Evolutionary conservation across 2,797 vertebrate species (phyloP), one percentile per base, ranked within the genome.

Genomic region (Oreochromis mossambicus): DNA sequence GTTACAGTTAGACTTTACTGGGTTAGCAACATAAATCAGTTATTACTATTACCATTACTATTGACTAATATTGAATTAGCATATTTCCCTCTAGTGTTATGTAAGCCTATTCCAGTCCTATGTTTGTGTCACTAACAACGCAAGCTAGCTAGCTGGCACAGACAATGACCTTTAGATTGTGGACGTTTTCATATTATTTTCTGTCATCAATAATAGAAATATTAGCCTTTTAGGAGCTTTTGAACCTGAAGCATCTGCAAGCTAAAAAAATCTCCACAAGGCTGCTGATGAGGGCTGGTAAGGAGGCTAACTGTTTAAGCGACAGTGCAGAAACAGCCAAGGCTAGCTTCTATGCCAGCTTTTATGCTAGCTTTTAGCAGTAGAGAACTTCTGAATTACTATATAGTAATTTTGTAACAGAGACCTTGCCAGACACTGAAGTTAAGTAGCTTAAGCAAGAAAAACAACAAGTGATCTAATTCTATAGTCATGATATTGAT

Each of bases 71-170:
- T 61, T 61, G 9, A 34, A 2, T 29, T 34, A 9, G 56, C 56
- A 61, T n/a, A 15, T 68, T 68, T 68, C 26, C 15, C 46, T 48
- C 46, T 50, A 19, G 48, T 50, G 48, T 24, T 43, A 43, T 10
- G n/a, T 21, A 21, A 41, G 36, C 12, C 1, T 21, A 0, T 13
- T 66, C 34, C 1, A 41, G 34, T 38, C n/a, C 11, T 21, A 0
- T 38, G 19, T 38, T 66, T 66, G 61, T 66, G 34, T 58, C 14
- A 9, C 55, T 58, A 58, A 58, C 14, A 32, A 2, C 32, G 58
- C 36, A 12, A 3, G 58, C 58, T 36, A 12, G 58, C 21, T 0
- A 43, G 66, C 38, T 43, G 0, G n/a, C 36, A 43, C 38, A 43
- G 12, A 43, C 38, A 3, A 10, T 43, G 36, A 15, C 36, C 38